Evolutionary conservation across 2,113 vertebrate genomes (phyloP), one percentile per base, ranked within the genome.

Genomic region (Willisornis vidua): DNA sequence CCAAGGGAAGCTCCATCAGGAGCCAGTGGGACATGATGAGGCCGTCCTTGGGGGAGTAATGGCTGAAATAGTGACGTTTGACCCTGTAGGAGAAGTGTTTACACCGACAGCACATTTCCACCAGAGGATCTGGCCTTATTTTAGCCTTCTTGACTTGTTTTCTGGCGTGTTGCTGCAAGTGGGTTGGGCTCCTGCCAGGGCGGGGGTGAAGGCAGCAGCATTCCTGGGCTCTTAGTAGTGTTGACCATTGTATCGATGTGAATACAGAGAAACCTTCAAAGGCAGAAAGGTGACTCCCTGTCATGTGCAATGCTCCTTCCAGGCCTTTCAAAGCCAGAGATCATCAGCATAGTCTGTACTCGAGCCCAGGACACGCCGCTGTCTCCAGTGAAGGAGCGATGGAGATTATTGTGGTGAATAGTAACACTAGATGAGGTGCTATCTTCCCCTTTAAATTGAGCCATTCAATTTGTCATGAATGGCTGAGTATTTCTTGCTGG

Each of bases 401-500:
- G 26, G 87, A 85, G 93, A 75, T 95, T 52, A 61, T 87, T 92
- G 96, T 23, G 55, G 33, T 89, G 81, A 92, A 85, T 62, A 85
- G 88, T 94, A 97, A 94, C 82, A 82, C 86, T 93, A 93, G 96
- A 94, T 61, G 85, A 63, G 51, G 85, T 89, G 76, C 95, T 97
- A 87, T 88, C 91, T 91, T 58, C 73, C 93, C 82, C 94, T 97
- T 94, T 95, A 96, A 97, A 96, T 88, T 28, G 74, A 92, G 88
- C 74, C 81, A 94, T 98, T 98, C 95, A 97, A n/a, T 79, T 94
- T 87, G 91, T 94, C 91, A 86, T 97, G 97, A 98, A 98, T 97
- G 95, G 95, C 92, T 74, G 93, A 94, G 96, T 96, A 97, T 94
- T 84, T 91, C 96, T 96, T 89, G 85, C 90, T 96, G 97, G 85